Base-by-base conservation (phyloP, 1,140 invertebrate genomes). In the Papilio dardanus region DNA sequence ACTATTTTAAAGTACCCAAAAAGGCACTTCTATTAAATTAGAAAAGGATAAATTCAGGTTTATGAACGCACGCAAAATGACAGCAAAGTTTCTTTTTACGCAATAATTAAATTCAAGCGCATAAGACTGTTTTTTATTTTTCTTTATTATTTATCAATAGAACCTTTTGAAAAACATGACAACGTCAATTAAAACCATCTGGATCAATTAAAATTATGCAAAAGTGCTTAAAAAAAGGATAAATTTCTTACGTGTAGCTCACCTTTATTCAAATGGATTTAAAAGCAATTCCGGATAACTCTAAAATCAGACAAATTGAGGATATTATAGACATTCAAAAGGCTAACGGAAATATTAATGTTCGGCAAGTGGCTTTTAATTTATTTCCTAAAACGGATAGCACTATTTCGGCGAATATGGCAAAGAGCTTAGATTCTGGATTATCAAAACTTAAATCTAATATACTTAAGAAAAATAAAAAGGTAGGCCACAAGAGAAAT, bases 311-410 rank as follows among this genome's bases (percentile, higher is more conserved):
- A 79, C 84, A 93, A 90, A 93, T 93, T 75, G 90, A 93, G 79
- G 90, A 93, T 68, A 88, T 93, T 10, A 91, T 92, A 81, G 89
- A 92, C 71, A 85, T 92, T 40, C 88, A 93, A 80, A 91, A 90
- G 81, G 88, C 87, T 19, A 90, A 90, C 71, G 89, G 90, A 62
- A 88, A 83, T 74, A 87, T 89, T 58, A 86, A 79, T 71, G 71
- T 84, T 33, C 83, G 89, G 35, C 90, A 93, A 80, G 89, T 92
- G 21, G 86, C 84, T 31, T 93, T 93, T 74, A 80, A 83, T 16
- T 46, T 92, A 74, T 85, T 89, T 1, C 79, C 84, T 12, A 83
- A 86, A 35, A 80, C 81, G 0, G 84, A 83, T 6, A 84, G 80
- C 73, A 77, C 75, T 50, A 76, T 80, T 65, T 86, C 87, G 14